Evolutionary conservation across 2,113 vertebrate species (phyloP), one percentile per base, ranked within the genome.

Genomic region (Ciconia stormi): DNA sequence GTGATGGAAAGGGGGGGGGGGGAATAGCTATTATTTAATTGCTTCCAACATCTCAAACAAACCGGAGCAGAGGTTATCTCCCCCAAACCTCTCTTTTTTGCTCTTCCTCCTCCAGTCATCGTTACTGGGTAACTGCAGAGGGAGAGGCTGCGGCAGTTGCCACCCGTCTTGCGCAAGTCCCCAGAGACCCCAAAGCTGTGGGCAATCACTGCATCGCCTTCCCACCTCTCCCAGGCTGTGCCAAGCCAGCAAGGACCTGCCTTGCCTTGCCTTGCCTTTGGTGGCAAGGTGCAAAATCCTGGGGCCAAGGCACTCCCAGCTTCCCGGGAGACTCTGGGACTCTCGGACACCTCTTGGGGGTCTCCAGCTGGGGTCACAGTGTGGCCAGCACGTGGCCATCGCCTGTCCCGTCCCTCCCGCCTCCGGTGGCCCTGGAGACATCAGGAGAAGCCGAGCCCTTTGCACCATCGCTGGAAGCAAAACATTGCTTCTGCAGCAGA

Each of bases 31-130:
- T 72, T 30, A 88, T 88, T 96, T 76, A 89, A 95, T 96, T 82
- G 90, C 85, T 87, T 89, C 83, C 69, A 7, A 85, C 86, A 81
- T 70, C 59, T 67, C 94, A 61, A 67, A 90, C 87, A 86, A 91
- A 18, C 17, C 77, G 26, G 78, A 61, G 73, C 78, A 89, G 82
- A 49, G 77, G 85, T 93, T 95, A 81, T 87, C 94, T 78, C 56
- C 66, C 53, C 82, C 63, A 67, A 30, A 83, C 52, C 86, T 83
- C 66, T 83, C 49, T 6, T 55, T 26, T 82, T 82, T 5, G 53
- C 19, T 38, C 25, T 52, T 74, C 22, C 36, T 74, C 34, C 55
- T 70, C 59, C 61, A 61, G 53, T 15, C 21, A 4, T 19, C 3
- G 4, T 91, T 63, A 47, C 82, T 42, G 94, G 89, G 78, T 69